Evolutionary conservation across 2,797 vertebrate genomes (phyloP).

Genomic region (Percopsis omiscomaycus): DNA sequence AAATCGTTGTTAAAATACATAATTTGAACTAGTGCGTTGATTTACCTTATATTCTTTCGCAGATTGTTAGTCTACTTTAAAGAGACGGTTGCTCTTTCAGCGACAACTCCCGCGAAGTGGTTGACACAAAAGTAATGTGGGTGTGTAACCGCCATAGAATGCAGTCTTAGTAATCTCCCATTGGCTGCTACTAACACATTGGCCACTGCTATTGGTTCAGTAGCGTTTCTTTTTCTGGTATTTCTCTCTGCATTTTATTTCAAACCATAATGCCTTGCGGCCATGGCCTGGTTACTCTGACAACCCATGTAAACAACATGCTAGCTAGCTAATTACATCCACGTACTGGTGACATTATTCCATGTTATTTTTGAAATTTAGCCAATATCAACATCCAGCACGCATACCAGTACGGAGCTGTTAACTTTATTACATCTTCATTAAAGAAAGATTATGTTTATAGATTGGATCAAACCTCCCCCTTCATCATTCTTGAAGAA

Average conservation of each 20-base stretch:
- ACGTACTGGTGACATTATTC: background rate
- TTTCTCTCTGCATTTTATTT: constrained; percentile 80
- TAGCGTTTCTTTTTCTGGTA: constrained; percentile 39
- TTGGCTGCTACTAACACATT: constrained; percentile 54
- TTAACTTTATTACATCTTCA: too few species aligned
- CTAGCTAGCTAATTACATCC: background rate
- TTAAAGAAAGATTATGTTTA: too few species aligned
- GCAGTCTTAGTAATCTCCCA: constrained; percentile 42
- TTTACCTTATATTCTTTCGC: constrained; percentile 54
- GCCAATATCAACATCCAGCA: too few species aligned
- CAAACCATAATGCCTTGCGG: constrained; percentile 76
- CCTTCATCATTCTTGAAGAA: background rate
- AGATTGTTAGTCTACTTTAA: constrained; percentile 33
- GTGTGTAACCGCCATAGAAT: constrained; percentile 65
- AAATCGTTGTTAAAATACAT: background rate
- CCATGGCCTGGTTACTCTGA: constrained; percentile 38
- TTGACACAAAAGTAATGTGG: constrained; percentile 77
- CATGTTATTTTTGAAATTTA: background rate
- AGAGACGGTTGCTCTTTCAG: constrained; percentile 42
- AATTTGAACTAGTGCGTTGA: background rate
- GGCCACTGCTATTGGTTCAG: constrained; percentile 59
- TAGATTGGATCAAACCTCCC: too few species aligned
- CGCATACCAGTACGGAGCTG: too few species aligned
- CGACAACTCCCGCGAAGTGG: constrained; percentile 77
- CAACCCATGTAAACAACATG: constrained; percentile 59